Conservation (phyloP, 2,797 vertebrate species). For the Scolopax bukidnonensis region DNA sequence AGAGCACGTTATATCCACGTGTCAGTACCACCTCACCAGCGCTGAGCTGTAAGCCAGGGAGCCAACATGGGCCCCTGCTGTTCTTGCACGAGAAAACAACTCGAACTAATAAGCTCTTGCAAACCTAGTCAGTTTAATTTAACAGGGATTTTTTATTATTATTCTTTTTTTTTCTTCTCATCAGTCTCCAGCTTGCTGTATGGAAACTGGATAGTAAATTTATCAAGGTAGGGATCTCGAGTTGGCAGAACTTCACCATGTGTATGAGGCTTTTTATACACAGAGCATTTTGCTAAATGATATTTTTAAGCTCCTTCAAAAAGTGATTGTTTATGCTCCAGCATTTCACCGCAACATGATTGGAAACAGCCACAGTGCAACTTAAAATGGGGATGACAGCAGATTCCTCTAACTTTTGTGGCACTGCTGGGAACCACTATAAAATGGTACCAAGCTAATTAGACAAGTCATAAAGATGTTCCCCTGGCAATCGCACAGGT, state of each 20-base stretch:
- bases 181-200: not conserved
- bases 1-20: not conserved
- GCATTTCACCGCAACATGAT: not conserved
- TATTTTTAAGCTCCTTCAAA: not conserved
- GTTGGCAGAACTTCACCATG: rapidly evolving
- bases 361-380: not conserved
- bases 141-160: not conserved
- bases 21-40: not conserved
- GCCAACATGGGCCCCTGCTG: rapidly evolving
- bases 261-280: rapidly evolving
- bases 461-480: slow-evolving; percentile 16
- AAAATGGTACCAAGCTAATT: slow-evolving; percentile 12
- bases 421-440: not conserved
- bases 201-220: not conserved
- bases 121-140: not conserved
- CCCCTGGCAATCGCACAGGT: slow-evolving; percentile 15
- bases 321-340: not conserved
- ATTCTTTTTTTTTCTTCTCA: not conserved
- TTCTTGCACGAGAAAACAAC: not conserved
- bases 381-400: not conserved
- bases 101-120: not conserved
- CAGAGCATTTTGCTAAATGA: not conserved
- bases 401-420: not conserved
- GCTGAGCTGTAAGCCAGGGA: not conserved
- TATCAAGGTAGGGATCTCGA: not conserved